Percentiles rank a stretch among this genome's conserved stretches.
Evolutionary conservation across 2,797 vertebrate genomes (phyloP).

Genomic region (Phataginus tricuspis): DNA sequence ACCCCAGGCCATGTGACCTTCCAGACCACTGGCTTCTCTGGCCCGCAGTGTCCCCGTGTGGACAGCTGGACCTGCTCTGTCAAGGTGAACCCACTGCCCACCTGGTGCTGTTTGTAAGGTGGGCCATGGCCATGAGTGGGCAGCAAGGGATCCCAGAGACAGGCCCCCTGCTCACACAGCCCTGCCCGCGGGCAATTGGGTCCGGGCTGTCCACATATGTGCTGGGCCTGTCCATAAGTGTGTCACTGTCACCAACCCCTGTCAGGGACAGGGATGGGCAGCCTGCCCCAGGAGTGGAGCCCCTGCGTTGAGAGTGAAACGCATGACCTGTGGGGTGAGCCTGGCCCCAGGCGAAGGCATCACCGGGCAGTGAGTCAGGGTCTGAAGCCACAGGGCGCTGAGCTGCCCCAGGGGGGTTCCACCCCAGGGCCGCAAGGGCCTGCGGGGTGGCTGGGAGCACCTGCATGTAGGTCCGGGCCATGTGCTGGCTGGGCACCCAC

Average conservation of each 20-base stretch:
- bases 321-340: neutral
- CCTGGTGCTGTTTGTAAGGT: neutral
- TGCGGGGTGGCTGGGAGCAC: neutral
- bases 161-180: too few relatives aligned
- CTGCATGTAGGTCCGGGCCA: accelerated
- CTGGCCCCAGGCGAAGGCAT: neutral
- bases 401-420: neutral
- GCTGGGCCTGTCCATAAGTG: too few relatives aligned
- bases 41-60: neutral
- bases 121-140: neutral
- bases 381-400: neutral
- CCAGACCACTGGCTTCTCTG: too few relatives aligned
- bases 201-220: neutral
- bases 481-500: neutral
- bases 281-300: neutral
- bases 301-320: too few relatives aligned
- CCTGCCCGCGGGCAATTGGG: neutral
- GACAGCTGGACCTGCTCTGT: neutral
- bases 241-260: too few relatives aligned
- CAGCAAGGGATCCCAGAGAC: neutral
- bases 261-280: neutral
- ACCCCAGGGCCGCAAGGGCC: neutral
- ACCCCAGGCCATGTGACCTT: neutral
- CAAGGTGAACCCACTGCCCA: neutral
- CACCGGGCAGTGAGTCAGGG: neutral